Evolutionary conservation across 2,113 vertebrate species (phyloP).

Genomic region (Dipodomys ordii): DNA sequence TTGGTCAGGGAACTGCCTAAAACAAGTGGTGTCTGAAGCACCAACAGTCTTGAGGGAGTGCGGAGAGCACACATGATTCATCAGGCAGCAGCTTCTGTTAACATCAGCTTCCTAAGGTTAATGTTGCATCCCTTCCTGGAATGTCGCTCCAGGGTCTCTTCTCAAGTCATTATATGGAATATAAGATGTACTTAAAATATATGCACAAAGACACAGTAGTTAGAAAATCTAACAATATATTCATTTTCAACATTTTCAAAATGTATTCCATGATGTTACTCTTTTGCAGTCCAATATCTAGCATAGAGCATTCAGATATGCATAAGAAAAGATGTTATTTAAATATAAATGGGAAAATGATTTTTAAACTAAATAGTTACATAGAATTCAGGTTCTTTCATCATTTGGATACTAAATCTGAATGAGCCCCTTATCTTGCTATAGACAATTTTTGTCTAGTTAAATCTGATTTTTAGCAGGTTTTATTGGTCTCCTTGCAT

Average conservation of each 20-base stretch:
- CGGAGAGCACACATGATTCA: not conserved
- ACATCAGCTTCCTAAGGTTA: not conserved
- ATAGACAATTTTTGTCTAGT: slow-evolving; percentile 53
- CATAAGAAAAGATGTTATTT: slow-evolving; percentile 84
- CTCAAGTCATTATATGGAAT: not conserved
- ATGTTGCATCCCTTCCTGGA: not conserved
- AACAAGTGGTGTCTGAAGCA: not conserved
- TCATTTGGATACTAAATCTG: slow-evolving; percentile 11
- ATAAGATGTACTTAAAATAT: not conserved
- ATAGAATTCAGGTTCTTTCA: slow-evolving; percentile 80
- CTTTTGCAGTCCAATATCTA: slow-evolving; percentile 82
- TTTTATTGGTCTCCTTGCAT: slow-evolving; percentile 21
- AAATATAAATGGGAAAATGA: slow-evolving; percentile 81
- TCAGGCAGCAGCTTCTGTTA: not conserved
- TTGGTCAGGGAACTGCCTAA: not conserved
- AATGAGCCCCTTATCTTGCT: slow-evolving; percentile 71
- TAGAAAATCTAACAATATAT: not conserved
- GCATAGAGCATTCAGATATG: slow-evolving; percentile 79
- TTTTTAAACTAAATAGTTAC: slow-evolving; percentile 80
- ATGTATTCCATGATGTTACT: slow-evolving; percentile 79
- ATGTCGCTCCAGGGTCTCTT: not conserved
- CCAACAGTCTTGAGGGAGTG: not conserved
- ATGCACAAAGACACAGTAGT: not conserved
- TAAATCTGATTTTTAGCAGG: slow-evolving; percentile 21
- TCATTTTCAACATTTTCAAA: not conserved